These are phyloP conservation scores for Polymixis lichenea DNA, from an alignment of 2,888 invertebrate genomes.

Conservation along the genomic window DNA sequence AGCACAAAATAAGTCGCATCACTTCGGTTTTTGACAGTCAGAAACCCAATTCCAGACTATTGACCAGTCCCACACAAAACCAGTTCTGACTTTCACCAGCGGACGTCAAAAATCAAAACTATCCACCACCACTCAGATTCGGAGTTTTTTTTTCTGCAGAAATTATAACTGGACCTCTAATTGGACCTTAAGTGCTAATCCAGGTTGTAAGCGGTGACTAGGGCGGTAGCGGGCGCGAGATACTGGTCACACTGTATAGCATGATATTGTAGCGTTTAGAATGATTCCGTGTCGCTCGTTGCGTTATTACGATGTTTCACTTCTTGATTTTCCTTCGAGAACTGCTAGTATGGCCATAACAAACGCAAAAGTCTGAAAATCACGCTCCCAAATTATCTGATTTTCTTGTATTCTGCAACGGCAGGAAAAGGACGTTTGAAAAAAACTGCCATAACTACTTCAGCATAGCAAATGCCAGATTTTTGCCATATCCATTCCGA, in stretches of 20 bases:
- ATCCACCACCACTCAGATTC: slow-evolving; percentile 22
- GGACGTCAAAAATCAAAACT: background rate
- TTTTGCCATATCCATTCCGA: no score
- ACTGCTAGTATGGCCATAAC: no score
- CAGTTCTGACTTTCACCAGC: slow-evolving; percentile 21
- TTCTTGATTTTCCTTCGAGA: background rate
- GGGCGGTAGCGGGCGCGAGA: slow-evolving; percentile 28
- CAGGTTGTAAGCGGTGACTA: slow-evolving; percentile 15
- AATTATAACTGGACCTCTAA: slow-evolving; percentile 22
- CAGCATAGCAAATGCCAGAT: background rate
- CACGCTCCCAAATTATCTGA: background rate
- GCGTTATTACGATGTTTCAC: no score
- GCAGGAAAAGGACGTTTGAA: background rate
- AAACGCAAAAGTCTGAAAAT: background rate
- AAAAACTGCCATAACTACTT: background rate
- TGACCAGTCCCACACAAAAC: slow-evolving; percentile 4
- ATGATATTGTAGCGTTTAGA: background rate
- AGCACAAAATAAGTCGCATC: slow-evolving; percentile 12
- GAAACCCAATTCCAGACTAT: background rate
- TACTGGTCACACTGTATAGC: background rate
- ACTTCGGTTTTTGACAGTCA: slow-evolving; percentile 10
- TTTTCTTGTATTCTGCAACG: background rate
- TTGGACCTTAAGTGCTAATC: slow-evolving; percentile 29
- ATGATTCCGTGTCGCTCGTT: background rate
- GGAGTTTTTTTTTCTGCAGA: slow-evolving; percentile 20